Base-by-base conservation (phyloP, 2,888 invertebrate genomes). In the Candidula unifasciata region DNA sequence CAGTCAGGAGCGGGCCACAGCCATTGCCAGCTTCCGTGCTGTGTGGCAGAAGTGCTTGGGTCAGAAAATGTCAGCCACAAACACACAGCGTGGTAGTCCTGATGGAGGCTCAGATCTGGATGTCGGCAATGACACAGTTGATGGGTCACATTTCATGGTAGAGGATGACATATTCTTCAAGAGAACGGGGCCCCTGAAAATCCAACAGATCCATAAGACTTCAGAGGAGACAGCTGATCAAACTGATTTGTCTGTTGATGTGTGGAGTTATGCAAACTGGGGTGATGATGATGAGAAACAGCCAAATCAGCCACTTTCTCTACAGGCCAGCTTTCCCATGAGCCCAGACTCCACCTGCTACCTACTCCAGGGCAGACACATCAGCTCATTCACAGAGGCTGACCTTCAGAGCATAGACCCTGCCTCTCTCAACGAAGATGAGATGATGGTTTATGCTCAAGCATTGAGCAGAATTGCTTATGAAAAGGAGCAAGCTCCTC, bases 381-480 rank as follows among this genome's bases (percentile, higher is more conserved):
- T 80, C n/a, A 68, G 57, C 30, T 27, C 24, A 8, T 84, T 76
- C 54, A 60, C 80, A 2, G 80, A 84, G 52, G 54, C n/a, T 5
- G 80, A 84, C 24, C 80, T 80, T n/a, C n/a, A 52, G 35, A 37
- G 35, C 10, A 21, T 84, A 21, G 80, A 84, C 30, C 0, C 18
- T 27, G 35, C 16, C 21, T 64, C 84, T 3, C 18, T 84, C 54
- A 74, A 66, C 8, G 80, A 80, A 6, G 76, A 84, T 33, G 84
- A 84, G 24, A 80, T 84, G 76, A 35, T 84, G 79, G 6, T 68
- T 44, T 84, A 80, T 80, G 80, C 80, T 16, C 76, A 68, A 37
- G 84, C 80, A 0, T 18, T 84, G 52, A 84, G 84, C 35, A 71
- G 57, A 3, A 37, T 57, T 44, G 57, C 66, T 33, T 84, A 84